phyloP scores from a whole-genome alignment of 2,797 vertebrate species.

The Pseudopleuronectes americanus region DNA sequence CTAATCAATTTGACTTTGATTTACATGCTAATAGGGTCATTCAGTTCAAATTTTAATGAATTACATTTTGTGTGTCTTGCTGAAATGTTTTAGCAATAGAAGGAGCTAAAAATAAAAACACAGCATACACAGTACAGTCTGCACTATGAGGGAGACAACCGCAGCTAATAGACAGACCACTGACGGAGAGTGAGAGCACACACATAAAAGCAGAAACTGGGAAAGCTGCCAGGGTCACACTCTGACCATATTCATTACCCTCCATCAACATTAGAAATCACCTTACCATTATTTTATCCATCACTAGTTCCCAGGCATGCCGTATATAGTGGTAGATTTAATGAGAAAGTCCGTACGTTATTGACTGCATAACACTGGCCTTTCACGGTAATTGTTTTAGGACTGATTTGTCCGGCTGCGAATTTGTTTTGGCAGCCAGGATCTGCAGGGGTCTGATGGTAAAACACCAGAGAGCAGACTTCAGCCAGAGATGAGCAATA shows the following conservation, averaged over 20 bases:
- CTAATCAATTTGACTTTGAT: too few species aligned
- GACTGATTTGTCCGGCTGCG: conserved; percentile 55
- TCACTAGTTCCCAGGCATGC: conserved; percentile 61
- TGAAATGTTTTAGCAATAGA: conserved; percentile 21
- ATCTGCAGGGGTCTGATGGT: conserved; percentile 47
- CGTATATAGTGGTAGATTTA: conserved; percentile 66
- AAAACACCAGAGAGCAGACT: conserved; percentile 56
- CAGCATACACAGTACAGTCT: conserved; percentile 5
- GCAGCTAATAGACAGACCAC: conserved; percentile 40
- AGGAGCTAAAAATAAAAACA: conserved; percentile 9
- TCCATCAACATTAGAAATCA: conserved; percentile 70
- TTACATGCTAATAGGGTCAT: neutral
- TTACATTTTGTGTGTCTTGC: conserved; percentile 1
- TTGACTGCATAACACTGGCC: conserved; percentile 67
- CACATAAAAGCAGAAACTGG: conserved; percentile 67
- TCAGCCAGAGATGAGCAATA: conserved; percentile 64
- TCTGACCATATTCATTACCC: conserved; percentile 74
- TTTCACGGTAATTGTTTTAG: conserved; percentile 74
- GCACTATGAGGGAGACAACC: conserved; percentile 24
- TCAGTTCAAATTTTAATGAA: conserved; percentile 9
- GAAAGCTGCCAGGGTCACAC: conserved; percentile 69
- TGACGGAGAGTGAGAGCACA: conserved; percentile 37
- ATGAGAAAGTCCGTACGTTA: conserved; percentile 66
- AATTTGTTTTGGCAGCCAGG: conserved; percentile 56
- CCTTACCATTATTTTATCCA: conserved; percentile 65